Percentiles rank a stretch among this genome's conserved stretches.
Evolutionary conservation across 2,113 vertebrate genomes (phyloP).

Genomic region (Melozone crissalis): DNA sequence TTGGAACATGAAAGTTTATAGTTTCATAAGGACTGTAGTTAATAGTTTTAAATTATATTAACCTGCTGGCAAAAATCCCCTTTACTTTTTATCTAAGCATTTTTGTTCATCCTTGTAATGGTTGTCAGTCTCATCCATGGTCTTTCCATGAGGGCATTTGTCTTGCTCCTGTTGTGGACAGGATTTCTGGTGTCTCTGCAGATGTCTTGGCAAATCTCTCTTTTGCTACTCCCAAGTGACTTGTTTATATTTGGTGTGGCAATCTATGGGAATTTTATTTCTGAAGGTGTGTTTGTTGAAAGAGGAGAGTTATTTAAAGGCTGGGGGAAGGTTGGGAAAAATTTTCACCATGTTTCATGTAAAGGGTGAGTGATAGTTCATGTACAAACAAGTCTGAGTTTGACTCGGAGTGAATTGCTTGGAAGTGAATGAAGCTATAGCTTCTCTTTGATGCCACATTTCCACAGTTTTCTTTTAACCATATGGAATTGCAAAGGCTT

Average conservation of each 20-base stretch:
- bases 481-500: not conserved
- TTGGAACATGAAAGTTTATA: not conserved
- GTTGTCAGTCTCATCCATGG: not conserved
- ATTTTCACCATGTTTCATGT: not conserved
- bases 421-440: not conserved
- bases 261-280: not conserved
- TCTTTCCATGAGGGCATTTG: not conserved
- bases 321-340: not conserved
- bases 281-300: constrained; percentile 1
- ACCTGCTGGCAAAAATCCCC: not conserved
- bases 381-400: not conserved
- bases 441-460: not conserved
- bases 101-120: not conserved
- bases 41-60: not conserved
- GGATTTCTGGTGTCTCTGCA: not conserved
- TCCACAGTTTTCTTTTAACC: not conserved
- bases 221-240: not conserved
- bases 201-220: not conserved
- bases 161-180: not conserved
- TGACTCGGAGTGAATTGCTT: not conserved
- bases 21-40: not conserved
- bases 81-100: not conserved
- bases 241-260: not conserved
- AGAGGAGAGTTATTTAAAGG: not conserved
- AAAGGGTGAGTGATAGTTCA: not conserved